Percentiles rank a stretch among this genome's conserved stretches.
Conservation (phyloP, 2,113 vertebrate genomes). For the Salvelinus sp. region DNA sequence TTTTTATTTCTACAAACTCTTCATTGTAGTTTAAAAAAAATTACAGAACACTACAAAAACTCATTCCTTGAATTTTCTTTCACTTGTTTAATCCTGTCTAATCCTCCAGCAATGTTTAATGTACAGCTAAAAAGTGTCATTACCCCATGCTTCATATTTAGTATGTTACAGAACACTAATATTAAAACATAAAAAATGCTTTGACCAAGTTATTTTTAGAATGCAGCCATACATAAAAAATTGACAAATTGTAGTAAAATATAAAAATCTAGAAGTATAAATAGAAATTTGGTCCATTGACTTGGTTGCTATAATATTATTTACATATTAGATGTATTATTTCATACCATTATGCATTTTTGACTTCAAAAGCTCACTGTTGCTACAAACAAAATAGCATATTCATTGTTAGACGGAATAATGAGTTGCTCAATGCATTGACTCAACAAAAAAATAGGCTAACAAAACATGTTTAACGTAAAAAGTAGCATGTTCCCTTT, state of each 20-base stretch:
- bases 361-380: slow-evolving; percentile 71
- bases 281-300: slow-evolving; percentile 99
- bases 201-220: slow-evolving; percentile 74
- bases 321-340: slow-evolving; percentile 84
- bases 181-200: slow-evolving; percentile 73
- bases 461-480: slow-evolving; percentile 76
- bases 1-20: too few relatives aligned
- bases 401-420: slow-evolving; percentile 82
- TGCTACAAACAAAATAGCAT: slow-evolving; percentile 75
- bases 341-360: slow-evolving; percentile 69
- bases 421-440: slow-evolving; percentile 70
- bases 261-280: slow-evolving; percentile 99
- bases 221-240: slow-evolving; percentile 76
- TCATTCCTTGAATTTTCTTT: slow-evolving; percentile 38
- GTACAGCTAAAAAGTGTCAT: slow-evolving; percentile 79
- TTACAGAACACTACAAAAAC: slow-evolving; percentile 26
- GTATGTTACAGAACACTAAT: slow-evolving; percentile 76
- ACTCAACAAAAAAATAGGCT: slow-evolving; percentile 81
- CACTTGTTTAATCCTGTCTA: slow-evolving; percentile 67
- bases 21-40: slow-evolving; percentile 14
- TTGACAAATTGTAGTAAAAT: slow-evolving; percentile 89
- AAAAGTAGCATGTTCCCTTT: slow-evolving; percentile 49
- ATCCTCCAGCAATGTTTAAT: slow-evolving; percentile 72
- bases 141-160: slow-evolving; percentile 81
- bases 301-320: slow-evolving; percentile 84